Base-by-base conservation (phyloP, 2,888 invertebrate genomes). In the Diaperis boleti region DNA sequence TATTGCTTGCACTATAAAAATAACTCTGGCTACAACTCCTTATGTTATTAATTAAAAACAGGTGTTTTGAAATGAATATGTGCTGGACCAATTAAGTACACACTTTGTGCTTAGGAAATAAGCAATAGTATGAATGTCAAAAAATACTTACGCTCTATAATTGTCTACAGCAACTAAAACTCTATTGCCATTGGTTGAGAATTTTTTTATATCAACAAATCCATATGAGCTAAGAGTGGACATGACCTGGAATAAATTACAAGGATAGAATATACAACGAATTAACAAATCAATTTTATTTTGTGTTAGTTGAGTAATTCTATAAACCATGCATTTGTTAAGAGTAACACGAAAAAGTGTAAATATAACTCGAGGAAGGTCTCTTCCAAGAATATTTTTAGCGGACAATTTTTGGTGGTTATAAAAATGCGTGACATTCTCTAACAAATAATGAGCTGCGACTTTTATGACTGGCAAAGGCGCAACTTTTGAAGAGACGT, bases 161-260 rank as follows among this genome's bases (percentile, higher is more conserved):
- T 85, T 86, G 65, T 83, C 81, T 14, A 89, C 84, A 1, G 90
- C 91, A 26, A 91, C 82, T 11, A 91, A 78, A 2, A 88, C 87
- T 2, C 83, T 79, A 39, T 80, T 68, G n/a, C 69, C 75, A 41
- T 70, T 81, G 17, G 75, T 76, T 7, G 86, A 84, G 62, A 83
- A 80, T 31, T 84, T 84, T 74, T 85, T 86, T 7, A 91, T 81
- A 78, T 91, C 91, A 18, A 90, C 83, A 31, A 84, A 83, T 0
- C 90, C 90, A 77, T 83, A 88, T 8, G 79, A 76, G 7, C 87
- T 85, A 52, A 91, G 83, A 59, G 84, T 77, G 26, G 84, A 79
- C 35, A 84, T 82, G 66, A 89, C 78, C 89, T 89, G 75, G 1
- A 47, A 62, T n/a, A n/a, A n/a, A n/a, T n/a, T n/a, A n/a, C n/a